Base-by-base conservation (phyloP, 2,888 invertebrate species). In the Dilophus febrilis region DNA sequence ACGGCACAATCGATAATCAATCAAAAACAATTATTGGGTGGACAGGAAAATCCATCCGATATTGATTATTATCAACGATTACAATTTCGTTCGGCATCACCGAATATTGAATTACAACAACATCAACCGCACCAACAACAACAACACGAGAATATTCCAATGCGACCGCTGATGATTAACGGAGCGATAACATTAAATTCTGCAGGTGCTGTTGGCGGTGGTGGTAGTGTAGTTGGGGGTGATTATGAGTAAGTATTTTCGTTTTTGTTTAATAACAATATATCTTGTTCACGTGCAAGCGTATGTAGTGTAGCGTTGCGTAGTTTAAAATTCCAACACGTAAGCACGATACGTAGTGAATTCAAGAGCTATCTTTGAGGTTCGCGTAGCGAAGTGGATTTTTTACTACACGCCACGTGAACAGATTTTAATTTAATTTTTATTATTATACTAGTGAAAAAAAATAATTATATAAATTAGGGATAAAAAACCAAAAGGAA, bases 131-230 rank as follows among this genome's bases (percentile, higher is more conserved):
- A n/a, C n/a, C n/a, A n/a, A n/a, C n/a, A 55, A 3, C 41, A 43
- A 18, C 17, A 19, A 16, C 37, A 31, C 8, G 84, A 85, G 54
- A 81, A 74, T 51, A 86, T 88, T 57, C 87, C 86, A 37, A 64
- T 87, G 51, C 68, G 79, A 52, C 77, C 83, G 40, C 66, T 84
- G 32, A 71, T 79, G 50, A 74, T 79, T 47, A 74, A 72, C 50
- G 74, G 73, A 26, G 74, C n/a, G n/a, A n/a, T n/a, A n/a, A n/a
- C n/a, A n/a, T n/a, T n/a, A n/a, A n/a, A n/a, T 22, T 4, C 22
- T 32, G 35, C 14, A 17, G 30, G 14, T 12, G 28, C 26, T 16
- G 16, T 13, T 12, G 27, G n/a, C 26, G 18, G 37, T 16, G 14
- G 13, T 13, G 14, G 12, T 31, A n/a, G 31, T n/a, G 14, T 13